Evolutionary conservation across 2,113 vertebrate genomes (phyloP), one percentile per base, ranked within the genome.

Genomic region (Nerophis lumbriciformis): DNA sequence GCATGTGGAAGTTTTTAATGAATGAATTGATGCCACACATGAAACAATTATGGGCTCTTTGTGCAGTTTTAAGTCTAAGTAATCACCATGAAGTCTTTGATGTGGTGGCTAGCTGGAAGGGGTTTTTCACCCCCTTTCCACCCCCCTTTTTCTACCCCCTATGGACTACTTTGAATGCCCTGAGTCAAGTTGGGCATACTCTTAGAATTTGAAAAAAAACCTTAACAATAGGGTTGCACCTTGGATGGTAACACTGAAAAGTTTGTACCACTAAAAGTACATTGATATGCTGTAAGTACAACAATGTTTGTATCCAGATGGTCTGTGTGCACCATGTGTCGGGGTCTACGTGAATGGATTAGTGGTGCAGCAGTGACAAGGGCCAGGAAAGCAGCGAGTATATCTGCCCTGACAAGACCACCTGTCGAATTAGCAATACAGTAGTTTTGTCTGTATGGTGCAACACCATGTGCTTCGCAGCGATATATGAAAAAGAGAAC

Each of bases 361-460:
- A 79, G 71, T 75, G 71, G 65, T 55, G 36, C 47, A 67, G 53
- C 70, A 15, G 47, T 65, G 54, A 38, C 65, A 48, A 49, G 56
- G 75, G 65, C 69, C 71, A 79, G 69, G 61, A 67, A 74, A 72
- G 39, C 10, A 42, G 39, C 8, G 39, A 76, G 63, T 53, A 63
- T 81, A 69, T 77, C 57, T 73, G 10, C 3, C 8, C 78, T 84
- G 77, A 81, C 75, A 81, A 65, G 71, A 56, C 66, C 80, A 81
- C 75, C 82, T 78, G 79, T 78, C 78, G 72, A 59, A 76, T 69
- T 61, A 69, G 63, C 3, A 42, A 42, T 9, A 4, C 28, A 42
- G 7, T 42, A 9, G 39, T 42, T 42, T 42, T 42, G 39, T 42
- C 8, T 42, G 39, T 42, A 42, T 42, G 39, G 6, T 42, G 19